Base-by-base conservation (phyloP, 2,888 invertebrate species). In the Tigriopus californicus region DNA sequence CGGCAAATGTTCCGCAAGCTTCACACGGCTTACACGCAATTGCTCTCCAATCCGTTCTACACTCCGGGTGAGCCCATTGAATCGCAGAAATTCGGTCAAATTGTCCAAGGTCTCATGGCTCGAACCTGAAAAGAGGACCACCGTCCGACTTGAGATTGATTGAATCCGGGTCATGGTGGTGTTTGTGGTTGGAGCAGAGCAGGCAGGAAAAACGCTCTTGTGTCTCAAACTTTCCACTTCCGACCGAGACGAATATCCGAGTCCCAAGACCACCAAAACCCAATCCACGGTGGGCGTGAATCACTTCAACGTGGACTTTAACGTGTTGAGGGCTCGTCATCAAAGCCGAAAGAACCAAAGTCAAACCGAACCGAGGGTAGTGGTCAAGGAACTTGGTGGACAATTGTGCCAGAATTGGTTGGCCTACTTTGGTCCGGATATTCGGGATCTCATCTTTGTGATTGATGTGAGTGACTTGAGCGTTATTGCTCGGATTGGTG, bases 11-110 rank as follows among this genome's bases (percentile, higher is more conserved):
- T 90, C 69, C 79, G 91, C 61, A 85, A 86, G 71, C 76, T 97
- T 44, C 97, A 98, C 69, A 80, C 82, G 54, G 80, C 89, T 44
- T 97, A 94, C 70, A 86, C 90, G 1, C 91, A 95, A 70, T 85
- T 90, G 63, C 83, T 97, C 61, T 92, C 90, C 68, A 94, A 95
- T 75, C 95, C 97, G 51, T 97, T 98, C 72, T 92, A 95, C 74
- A 79, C 85, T 67, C 91, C 94, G 40, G 92, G 92, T 33, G 87
- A 91, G 67, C 80, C 81, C 65, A 83, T 97, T 54, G 79, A 78
- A 49, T 94, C 94, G 4, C 80, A 78, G 91, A 92, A 77, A 80
- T 62, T 62, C 15, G 42, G 22, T 47, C 48, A 41, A 41, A 42
- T 59, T 8, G 52, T 56, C 20, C 42, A 56, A 18, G 20, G 42